Evolutionary conservation across 92 coral and sea anemone species (phyloP), one percentile per base, ranked within the genome.

Genomic region (Zoanthus solanderi): DNA sequence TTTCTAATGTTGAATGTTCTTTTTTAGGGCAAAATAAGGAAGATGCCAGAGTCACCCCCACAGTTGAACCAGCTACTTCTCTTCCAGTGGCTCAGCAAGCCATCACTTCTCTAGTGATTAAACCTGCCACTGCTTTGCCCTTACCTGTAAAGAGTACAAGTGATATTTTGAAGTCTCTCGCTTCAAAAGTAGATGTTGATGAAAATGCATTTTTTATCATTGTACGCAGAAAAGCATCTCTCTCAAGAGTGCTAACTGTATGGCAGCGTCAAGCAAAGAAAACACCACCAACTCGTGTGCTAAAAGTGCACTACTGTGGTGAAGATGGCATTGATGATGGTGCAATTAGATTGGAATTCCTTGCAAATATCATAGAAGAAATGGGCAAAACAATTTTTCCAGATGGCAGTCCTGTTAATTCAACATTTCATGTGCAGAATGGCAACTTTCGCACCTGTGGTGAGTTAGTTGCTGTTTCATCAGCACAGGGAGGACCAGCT

Each of bases 381-480:
- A 78, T 87, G 30, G 83, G 83, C 72, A 78, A 34, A 78, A 84
- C 83, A 71, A 87, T 87, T 73, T 79, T 87, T 67, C 90, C 90
- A 17, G 75, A 47, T 17, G 86, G 86, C 86, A 87, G 75, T 63
- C 86, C 90, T 77, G 73, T 77, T 7, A 72, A 77, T 65, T 87
- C 90, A 45, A 87, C 90, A n/a, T 87, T 77, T 65, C 84, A 87
- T 44, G 86, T 87, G 68, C 86, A 87, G 32, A 87, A 78, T 78
- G 90, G 90, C 16, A 78, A 87, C 48, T 87, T 87, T 71, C 79
- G 90, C 37, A 79, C 90, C 48, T 87, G 86, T 78, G 86, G 86
- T 28, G 90, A 79, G 83, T 78, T 87, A 11, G 86, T 87, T 73
- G 90, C 90, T 15, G 79, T 84, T 79, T 87, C 90, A 78, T 78